Percentiles rank a stretch among this genome's conserved stretches.
phyloP scores from a whole-genome alignment of 2,888 invertebrate species.

The Synergus gifuensis region DNA sequence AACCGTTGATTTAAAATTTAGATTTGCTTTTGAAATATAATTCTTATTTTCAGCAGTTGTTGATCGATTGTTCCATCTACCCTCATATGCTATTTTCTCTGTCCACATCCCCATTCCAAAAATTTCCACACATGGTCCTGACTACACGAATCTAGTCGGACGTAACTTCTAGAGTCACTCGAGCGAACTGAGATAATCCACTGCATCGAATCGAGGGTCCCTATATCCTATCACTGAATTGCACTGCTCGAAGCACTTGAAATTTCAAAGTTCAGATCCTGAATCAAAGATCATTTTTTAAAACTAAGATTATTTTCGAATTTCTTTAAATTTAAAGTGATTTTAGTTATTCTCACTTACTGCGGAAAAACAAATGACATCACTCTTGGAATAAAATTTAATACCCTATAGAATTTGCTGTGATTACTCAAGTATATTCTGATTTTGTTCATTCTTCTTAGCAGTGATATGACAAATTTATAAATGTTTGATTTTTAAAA shows the following conservation, averaged over 20 bases:
- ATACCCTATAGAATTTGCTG: no score
- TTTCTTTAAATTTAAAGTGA: no score
- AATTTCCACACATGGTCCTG: slow-evolving; percentile 25
- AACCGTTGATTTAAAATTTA: not conserved
- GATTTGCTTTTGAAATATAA: not conserved
- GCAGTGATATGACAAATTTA: no score
- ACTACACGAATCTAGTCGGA: slow-evolving; percentile 27
- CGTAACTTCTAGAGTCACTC: slow-evolving; percentile 34
- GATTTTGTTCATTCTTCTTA: no score
- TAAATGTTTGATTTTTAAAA: not conserved
- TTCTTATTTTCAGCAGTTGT: not conserved
- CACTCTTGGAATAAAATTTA: no score
- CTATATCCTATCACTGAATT: slow-evolving; percentile 20
- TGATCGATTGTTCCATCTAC: not conserved
- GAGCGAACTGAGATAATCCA: slow-evolving; percentile 32
- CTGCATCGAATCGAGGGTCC: slow-evolving; percentile 18
- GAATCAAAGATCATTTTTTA: not conserved
- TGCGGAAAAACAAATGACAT: no score
- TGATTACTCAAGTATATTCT: no score
- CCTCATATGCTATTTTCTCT: slow-evolving; percentile 11
- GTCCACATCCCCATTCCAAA: slow-evolving; percentile 19
- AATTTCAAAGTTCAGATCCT: slow-evolving; percentile 7
- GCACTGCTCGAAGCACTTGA: not conserved
- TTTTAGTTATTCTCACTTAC: no score
- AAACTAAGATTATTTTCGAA: no score